These are phyloP conservation scores for Leucopternis melanops DNA, from an alignment of 2,113 vertebrate species.

Conservation along the genomic window DNA sequence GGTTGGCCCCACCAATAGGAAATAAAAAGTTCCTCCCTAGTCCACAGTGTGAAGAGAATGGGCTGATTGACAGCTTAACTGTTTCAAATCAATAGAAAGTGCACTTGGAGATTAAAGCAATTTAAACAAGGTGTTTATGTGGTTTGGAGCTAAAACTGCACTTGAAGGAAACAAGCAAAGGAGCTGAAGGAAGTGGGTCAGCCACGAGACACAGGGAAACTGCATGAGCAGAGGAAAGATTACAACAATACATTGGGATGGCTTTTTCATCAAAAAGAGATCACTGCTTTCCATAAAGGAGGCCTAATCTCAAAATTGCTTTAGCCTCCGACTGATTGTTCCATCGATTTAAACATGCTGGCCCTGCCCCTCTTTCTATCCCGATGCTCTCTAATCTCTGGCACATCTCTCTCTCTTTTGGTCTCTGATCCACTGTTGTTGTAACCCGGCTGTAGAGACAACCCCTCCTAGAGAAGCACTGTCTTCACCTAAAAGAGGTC, in stretches of 20 bases:
- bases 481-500: not conserved
- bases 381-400: not conserved
- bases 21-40: too few relatives aligned
- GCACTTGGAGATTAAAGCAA: slow-evolving; percentile 71
- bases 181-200: slow-evolving; percentile 73
- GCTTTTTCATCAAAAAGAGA: slow-evolving; percentile 65
- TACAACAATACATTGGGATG: slow-evolving; percentile 49
- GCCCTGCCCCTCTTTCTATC: not conserved
- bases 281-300: slow-evolving; percentile 57
- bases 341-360: slow-evolving; percentile 62
- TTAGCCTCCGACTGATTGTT: slow-evolving; percentile 66
- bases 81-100: slow-evolving; percentile 68
- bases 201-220: not conserved
- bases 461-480: not conserved
- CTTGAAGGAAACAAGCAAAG: slow-evolving; percentile 65
- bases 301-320: slow-evolving; percentile 65
- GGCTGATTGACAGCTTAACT: slow-evolving; percentile 74
- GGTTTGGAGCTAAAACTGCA: slow-evolving; percentile 67
- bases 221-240: slow-evolving; percentile 43
- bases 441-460: fast-evolving
- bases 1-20: too few relatives aligned
- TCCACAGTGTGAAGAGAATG: slow-evolving; percentile 38
- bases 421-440: not conserved
- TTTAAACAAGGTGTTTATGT: slow-evolving; percentile 72
- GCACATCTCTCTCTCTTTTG: not conserved